Conservation (phyloP, 2,888 invertebrate genomes). For the Creontiades dilutus region DNA sequence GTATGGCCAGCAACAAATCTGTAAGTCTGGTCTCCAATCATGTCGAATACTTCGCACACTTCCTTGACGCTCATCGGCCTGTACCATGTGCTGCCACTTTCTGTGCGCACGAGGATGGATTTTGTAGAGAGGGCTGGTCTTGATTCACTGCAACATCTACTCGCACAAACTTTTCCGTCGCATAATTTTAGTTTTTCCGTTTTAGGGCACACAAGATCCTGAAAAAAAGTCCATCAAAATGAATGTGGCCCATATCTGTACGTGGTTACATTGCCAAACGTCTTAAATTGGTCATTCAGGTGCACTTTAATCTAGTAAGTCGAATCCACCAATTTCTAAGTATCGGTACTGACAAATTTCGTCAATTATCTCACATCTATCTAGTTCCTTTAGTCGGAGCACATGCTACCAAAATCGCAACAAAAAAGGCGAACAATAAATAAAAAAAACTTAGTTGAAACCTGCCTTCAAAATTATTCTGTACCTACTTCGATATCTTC, state of each 20-base stretch:
- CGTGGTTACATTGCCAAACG: too few relatives aligned
- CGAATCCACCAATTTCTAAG: too few relatives aligned
- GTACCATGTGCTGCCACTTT: slow-evolving; percentile 79
- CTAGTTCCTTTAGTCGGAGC: too few relatives aligned
- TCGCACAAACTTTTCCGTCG: slow-evolving; percentile 36
- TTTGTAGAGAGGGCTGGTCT: neutral
- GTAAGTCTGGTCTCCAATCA: slow-evolving; percentile 79
- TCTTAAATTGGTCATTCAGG: too few relatives aligned
- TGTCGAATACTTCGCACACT: slow-evolving; percentile 81
- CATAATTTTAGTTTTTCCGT: slow-evolving; percentile 47
- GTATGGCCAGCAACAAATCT: slow-evolving; percentile 87
- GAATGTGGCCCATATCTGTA: too few relatives aligned
- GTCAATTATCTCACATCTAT: too few relatives aligned
- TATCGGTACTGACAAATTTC: too few relatives aligned
- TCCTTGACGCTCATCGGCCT: slow-evolving; percentile 81
- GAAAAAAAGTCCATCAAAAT: neutral
- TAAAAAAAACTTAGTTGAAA: too few relatives aligned
- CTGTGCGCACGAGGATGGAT: slow-evolving; percentile 57
- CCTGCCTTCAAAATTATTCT: too few relatives aligned
- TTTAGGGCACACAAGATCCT: slow-evolving; percentile 73
- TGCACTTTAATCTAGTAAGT: too few relatives aligned
- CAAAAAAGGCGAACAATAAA: too few relatives aligned
- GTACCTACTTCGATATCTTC: slow-evolving; percentile 77
- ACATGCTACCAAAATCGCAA: too few relatives aligned
- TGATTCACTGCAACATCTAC: slow-evolving; percentile 35